Evolutionary conservation across 1,140 invertebrate species (phyloP).

Genomic region (Diabrotica undecimpunctata): DNA sequence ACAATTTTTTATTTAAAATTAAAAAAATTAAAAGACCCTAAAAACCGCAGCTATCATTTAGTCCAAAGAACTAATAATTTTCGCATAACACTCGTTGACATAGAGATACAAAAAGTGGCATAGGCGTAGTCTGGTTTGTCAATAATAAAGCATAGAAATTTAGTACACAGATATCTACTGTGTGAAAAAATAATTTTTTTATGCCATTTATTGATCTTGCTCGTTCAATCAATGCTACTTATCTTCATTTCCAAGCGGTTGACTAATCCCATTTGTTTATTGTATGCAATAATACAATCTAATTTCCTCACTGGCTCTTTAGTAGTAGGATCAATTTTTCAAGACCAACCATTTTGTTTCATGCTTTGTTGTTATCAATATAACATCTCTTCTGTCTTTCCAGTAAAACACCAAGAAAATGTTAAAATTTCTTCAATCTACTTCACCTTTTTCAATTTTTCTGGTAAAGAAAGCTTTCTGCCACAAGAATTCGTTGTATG

Average conservation of each 20-base stretch:
- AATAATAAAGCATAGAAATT: constrained; percentile 30
- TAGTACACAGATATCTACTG: constrained; percentile 34
- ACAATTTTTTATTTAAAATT: no score
- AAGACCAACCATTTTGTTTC: constrained; percentile 16
- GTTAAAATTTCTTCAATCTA: constrained; percentile 24
- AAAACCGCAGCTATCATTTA: no score
- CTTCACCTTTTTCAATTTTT: constrained; percentile 28
- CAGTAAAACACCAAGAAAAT: constrained; percentile 37
- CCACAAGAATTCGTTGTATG: constrained; percentile 22
- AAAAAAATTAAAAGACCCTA: no score
- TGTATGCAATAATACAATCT: constrained; percentile 36
- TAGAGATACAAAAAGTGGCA: no score
- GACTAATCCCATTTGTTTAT: constrained; percentile 42
- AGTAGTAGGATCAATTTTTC: constrained; percentile 25
- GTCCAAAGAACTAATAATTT: no score
- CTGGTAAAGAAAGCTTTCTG: constrained; percentile 8
- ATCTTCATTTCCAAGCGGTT: constrained; percentile 41
- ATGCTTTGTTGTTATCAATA: constrained; percentile 37
- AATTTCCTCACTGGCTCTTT: constrained; percentile 34
- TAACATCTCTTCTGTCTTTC: constrained; percentile 36
- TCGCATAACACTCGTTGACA: no score
- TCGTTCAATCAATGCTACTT: constrained; percentile 21
- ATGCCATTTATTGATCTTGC: constrained; percentile 40
- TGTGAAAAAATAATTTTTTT: constrained; percentile 41
- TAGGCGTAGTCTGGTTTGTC: not conserved